Conservation (phyloP, 2,113 vertebrate genomes). For the Psephotus haematonotus region DNA sequence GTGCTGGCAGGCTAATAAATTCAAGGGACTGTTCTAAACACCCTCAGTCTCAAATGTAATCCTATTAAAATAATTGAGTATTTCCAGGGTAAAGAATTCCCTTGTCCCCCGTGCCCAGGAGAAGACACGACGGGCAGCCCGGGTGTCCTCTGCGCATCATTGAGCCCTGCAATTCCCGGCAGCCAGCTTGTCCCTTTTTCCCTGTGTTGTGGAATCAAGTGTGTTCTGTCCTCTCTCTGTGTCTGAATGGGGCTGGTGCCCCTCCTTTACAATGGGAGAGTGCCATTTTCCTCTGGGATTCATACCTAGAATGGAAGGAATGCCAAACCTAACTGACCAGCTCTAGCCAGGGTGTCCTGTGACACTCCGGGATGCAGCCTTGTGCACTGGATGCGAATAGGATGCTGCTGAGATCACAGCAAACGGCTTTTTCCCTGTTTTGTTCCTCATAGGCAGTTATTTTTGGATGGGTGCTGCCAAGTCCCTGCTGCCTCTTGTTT, state of each 20-base stretch:
- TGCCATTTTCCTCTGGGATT: neutral
- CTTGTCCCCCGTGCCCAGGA: conserved; percentile 34
- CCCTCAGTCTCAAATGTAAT: conserved; percentile 72
- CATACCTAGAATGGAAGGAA: neutral
- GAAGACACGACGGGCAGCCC: conserved; percentile 40
- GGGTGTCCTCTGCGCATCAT: conserved; percentile 55
- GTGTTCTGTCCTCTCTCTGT: neutral
- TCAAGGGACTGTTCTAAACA: conserved; percentile 68
- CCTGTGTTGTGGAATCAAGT: rapidly evolving
- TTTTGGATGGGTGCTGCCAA: rapidly evolving
- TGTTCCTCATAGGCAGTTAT: rapidly evolving
- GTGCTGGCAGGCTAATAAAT: conserved; percentile 72
- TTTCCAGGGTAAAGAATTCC: conserved; percentile 71
- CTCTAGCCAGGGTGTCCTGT: neutral
- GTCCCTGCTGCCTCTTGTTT: rapidly evolving
- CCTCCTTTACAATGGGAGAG: rapidly evolving
- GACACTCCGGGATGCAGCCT: rapidly evolving
- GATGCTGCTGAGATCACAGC: neutral
- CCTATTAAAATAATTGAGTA: conserved; percentile 77
- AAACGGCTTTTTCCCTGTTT: neutral
- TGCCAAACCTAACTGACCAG: rapidly evolving
- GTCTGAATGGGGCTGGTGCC: neutral
- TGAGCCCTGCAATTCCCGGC: neutral
- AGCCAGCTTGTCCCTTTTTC: neutral
- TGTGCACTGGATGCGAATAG: rapidly evolving